Conservation (phyloP, 2,113 vertebrate genomes). For the Desmodus rotundus region DNA sequence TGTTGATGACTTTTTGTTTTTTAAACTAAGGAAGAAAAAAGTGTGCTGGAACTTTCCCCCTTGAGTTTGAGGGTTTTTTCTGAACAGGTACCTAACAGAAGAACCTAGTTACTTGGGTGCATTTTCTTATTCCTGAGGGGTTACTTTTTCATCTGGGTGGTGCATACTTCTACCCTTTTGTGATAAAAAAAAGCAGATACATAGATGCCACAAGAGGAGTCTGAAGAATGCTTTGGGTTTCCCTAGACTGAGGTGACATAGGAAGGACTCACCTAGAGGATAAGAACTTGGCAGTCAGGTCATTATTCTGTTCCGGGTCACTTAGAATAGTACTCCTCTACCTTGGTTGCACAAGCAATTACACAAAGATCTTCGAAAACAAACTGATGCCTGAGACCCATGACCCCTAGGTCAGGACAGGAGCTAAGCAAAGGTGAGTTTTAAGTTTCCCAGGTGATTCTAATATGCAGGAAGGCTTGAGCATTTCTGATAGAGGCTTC, state of each 20-base stretch:
- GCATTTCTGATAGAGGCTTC: background rate
- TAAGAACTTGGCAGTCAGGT: background rate
- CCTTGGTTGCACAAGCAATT: background rate
- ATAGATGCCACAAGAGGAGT: background rate
- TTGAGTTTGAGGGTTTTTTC: background rate
- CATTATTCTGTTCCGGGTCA: background rate
- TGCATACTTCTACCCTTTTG: background rate
- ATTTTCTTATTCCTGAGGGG: background rate
- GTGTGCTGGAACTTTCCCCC: background rate
- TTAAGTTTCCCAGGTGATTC: background rate
- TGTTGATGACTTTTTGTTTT: slow-evolving; percentile 2
- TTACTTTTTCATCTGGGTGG: background rate
- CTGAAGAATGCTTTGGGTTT: background rate
- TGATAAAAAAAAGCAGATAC: background rate
- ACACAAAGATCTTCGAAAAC: background rate
- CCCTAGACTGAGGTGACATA: background rate
- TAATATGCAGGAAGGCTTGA: background rate
- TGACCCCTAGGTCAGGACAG: background rate
- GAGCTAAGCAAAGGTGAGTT: background rate
- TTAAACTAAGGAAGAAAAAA: background rate
- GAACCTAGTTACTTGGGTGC: background rate
- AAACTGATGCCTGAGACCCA: background rate
- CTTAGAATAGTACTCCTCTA: background rate
- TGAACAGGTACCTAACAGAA: background rate
- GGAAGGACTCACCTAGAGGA: slow-evolving; percentile 16